phyloP scores from a whole-genome alignment of 1,140 invertebrate species.

The Zaprionus inermis region DNA sequence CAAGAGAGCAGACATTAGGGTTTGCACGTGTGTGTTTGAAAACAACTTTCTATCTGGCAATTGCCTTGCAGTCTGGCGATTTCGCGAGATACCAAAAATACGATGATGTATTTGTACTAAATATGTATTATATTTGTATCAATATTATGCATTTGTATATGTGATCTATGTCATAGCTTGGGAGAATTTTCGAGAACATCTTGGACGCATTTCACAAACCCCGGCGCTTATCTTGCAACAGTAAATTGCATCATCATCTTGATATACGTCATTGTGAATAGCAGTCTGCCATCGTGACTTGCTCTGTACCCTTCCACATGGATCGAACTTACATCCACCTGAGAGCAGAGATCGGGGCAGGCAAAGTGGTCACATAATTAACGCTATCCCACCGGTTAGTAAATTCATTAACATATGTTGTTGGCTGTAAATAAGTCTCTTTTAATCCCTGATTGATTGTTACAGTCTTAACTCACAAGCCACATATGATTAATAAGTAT shows the following conservation, averaged over 20 bases:
- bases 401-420: constrained; percentile 3
- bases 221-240: constrained; percentile 12
- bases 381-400: background rate
- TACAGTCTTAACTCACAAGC: background rate
- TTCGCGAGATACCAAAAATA: constrained; percentile 25
- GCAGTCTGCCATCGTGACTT: constrained; percentile 38
- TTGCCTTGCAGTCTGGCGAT: constrained; percentile 9
- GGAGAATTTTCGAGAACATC: constrained; percentile 57
- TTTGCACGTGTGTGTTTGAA: constrained; percentile 16
- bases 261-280: constrained; percentile 30
- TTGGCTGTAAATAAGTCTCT: background rate
- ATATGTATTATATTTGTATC: background rate
- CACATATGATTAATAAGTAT: background rate
- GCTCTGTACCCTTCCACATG: constrained; percentile 13
- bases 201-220: constrained; percentile 23
- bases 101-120: background rate
- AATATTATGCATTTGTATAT: background rate
- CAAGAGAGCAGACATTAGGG: background rate
- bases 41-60: constrained; percentile 40
- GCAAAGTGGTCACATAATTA: background rate
- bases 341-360: background rate
- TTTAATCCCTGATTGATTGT: background rate
- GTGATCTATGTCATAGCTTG: background rate
- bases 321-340: background rate
- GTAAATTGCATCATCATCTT: constrained; percentile 47